These are phyloP conservation scores for Timema podura DNA, from an alignment of 2,888 invertebrate genomes.

Conservation along the genomic window DNA sequence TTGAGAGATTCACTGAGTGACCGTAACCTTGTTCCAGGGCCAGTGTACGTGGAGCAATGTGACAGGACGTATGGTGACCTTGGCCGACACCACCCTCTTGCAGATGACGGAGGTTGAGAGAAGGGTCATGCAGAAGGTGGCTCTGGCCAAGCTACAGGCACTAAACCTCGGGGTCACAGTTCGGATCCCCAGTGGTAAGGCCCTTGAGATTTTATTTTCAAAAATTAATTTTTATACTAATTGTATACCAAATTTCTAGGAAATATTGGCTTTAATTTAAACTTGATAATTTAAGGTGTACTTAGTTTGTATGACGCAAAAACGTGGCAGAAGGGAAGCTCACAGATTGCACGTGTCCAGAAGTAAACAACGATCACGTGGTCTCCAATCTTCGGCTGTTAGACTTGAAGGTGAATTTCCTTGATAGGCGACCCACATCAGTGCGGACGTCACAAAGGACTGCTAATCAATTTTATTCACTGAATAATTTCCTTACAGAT, in stretches of 20 bases:
- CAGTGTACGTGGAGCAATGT: conserved; percentile 73
- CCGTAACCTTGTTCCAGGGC: conserved; percentile 52
- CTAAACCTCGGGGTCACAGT: conserved; percentile 78
- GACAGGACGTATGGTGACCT: conserved; percentile 63
- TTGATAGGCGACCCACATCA: too few species aligned
- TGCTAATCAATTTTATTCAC: too few species aligned
- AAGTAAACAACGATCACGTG: too few species aligned
- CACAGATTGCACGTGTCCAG: too few species aligned
- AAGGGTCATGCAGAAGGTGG: conserved; percentile 77
- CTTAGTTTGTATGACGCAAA: too few species aligned
- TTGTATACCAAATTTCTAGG: neutral
- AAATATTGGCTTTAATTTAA: neutral
- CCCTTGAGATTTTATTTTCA: too few species aligned
- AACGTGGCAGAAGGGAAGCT: too few species aligned
- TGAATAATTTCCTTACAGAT: too few species aligned
- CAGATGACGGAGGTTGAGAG: conserved; percentile 75
- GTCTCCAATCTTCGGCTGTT: too few species aligned
- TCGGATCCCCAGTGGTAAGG: conserved; percentile 75
- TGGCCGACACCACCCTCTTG: conserved; percentile 66
- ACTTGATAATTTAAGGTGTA: neutral
- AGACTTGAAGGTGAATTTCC: too few species aligned
- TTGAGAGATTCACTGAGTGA: neutral
- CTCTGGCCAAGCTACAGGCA: conserved; percentile 78
- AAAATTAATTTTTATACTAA: conserved; percentile 18
- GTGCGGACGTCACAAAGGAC: too few species aligned